Conservation (phyloP, 2,113 vertebrate species). For the Nothocercus julius region DNA sequence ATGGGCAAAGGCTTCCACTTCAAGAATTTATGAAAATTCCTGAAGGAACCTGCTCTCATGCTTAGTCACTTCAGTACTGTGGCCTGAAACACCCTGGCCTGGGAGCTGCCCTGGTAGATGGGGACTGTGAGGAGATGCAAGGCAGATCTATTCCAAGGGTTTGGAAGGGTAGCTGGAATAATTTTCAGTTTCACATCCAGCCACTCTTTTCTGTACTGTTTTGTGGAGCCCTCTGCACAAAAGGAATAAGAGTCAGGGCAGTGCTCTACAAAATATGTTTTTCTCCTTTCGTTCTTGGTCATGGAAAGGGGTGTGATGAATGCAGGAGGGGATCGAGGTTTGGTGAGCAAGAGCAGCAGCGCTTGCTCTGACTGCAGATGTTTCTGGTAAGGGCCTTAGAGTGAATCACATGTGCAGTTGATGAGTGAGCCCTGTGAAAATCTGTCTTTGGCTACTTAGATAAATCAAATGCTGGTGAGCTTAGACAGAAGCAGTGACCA, state of each 20-base stretch:
- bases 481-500: background rate
- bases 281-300: background rate
- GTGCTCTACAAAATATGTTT: background rate
- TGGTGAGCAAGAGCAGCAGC: background rate
- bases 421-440: background rate
- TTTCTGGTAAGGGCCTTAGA: background rate
- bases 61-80: background rate
- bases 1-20: background rate
- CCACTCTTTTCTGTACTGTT: background rate
- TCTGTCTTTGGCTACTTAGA: background rate
- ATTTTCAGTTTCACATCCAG: background rate
- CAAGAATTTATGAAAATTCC: background rate
- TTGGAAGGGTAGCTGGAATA: background rate
- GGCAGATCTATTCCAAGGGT: background rate
- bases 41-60: background rate
- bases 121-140: background rate
- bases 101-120: background rate
- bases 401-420: background rate
- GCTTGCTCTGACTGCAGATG: background rate
- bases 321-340: background rate
- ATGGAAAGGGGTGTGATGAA: background rate
- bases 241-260: background rate
- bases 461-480: background rate
- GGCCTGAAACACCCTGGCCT: background rate
- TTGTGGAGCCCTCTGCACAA: background rate